Evolutionary conservation across 2,113 vertebrate species (phyloP).

Genomic region (Candoia aspera): DNA sequence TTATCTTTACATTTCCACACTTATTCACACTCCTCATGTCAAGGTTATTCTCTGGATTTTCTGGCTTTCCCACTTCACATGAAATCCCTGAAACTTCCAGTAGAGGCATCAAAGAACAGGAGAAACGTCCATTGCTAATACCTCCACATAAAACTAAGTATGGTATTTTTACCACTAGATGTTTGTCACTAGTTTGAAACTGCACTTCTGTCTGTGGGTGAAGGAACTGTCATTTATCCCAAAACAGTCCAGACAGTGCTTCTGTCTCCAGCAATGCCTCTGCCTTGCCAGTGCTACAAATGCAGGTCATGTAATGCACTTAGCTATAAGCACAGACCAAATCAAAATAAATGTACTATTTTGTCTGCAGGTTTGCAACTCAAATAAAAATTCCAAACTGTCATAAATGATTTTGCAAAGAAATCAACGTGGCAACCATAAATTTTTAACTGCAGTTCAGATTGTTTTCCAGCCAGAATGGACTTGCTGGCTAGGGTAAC

Average conservation of each 20-base stretch:
- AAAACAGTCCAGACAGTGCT: not conserved
- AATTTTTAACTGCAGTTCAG: not conserved
- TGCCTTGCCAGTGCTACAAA: not conserved
- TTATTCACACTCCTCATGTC: not conserved
- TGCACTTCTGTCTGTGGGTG: not conserved
- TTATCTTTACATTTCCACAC: not conserved
- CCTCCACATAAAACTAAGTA: not conserved
- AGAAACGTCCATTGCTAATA: not conserved
- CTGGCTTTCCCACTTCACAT: not conserved
- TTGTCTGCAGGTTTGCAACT: not conserved
- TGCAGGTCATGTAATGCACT: not conserved
- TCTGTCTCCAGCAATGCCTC: too few species aligned
- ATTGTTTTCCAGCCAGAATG: not conserved
- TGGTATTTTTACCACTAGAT: not conserved
- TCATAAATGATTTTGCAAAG: not conserved
- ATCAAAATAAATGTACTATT: not conserved
- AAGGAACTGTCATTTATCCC: constrained; percentile 20
- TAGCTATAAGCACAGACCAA: not conserved
- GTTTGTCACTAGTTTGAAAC: not conserved
- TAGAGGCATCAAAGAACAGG: not conserved
- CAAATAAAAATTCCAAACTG: not conserved
- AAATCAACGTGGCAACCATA: not conserved
- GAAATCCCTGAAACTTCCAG: not conserved
- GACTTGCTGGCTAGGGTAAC: not conserved
- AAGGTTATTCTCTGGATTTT: not conserved